Conservation (phyloP, 2,113 vertebrate genomes). For the Orthonyx spaldingii region DNA sequence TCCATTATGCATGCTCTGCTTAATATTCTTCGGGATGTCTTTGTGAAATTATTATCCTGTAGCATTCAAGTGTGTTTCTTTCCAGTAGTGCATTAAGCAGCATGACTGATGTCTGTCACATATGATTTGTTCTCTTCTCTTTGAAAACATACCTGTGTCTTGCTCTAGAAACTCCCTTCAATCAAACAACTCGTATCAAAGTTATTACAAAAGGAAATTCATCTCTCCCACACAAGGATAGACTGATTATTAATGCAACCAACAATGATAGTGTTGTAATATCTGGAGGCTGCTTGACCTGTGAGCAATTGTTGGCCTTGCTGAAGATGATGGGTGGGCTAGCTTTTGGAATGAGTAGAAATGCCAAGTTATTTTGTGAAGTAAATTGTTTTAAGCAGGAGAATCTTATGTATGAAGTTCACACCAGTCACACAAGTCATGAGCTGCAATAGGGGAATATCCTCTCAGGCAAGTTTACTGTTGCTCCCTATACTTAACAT, state of each 20-base stretch:
- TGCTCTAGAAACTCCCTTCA: slow-evolving; percentile 10
- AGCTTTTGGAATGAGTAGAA: background rate
- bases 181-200: background rate
- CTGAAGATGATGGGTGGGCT: background rate
- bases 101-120: slow-evolving; percentile 16
- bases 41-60: background rate
- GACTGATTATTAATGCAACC: background rate
- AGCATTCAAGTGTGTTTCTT: slow-evolving; percentile 12
- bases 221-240: background rate
- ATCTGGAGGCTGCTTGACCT: background rate
- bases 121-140: slow-evolving; percentile 18
- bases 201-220: background rate
- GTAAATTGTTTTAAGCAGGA: background rate
- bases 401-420: background rate
- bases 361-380: background rate
- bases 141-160: background rate
- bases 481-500: background rate
- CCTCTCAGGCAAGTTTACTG: background rate
- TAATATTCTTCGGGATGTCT: background rate
- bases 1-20: background rate
- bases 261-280: background rate
- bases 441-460: background rate
- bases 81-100: background rate
- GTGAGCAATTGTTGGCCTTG: background rate
- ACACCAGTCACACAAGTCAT: background rate